These are phyloP conservation scores for Pemphredon lugubris DNA, from an alignment of 2,888 invertebrate species.

Conservation along the genomic window DNA sequence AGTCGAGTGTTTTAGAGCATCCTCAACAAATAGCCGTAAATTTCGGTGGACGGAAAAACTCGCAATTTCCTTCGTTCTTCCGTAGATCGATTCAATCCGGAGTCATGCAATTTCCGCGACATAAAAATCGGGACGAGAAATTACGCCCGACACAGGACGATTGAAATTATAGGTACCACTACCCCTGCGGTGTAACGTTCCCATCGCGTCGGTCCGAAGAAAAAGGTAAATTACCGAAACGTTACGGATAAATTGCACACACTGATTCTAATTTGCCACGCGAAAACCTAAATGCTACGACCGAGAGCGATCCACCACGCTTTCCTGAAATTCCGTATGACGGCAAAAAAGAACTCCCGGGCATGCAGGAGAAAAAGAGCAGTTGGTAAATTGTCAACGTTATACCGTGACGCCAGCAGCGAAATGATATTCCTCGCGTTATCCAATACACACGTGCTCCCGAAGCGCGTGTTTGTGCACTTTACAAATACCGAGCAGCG, in stretches of 20 bases:
- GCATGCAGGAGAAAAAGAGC: background rate
- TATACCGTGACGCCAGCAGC: too few species aligned
- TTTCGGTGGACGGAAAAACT: background rate
- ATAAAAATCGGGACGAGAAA: conserved; percentile 9
- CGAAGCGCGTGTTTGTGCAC: too few species aligned
- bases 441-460: too few species aligned
- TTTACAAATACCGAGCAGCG: too few species aligned
- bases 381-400: background rate
- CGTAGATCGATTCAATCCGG: conserved; percentile 4
- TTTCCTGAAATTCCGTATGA: conserved; percentile 6
- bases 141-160: conserved; percentile 3
- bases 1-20: background rate
- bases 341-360: background rate
- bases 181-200: too few species aligned
- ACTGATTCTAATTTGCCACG: conserved; percentile 9
- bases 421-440: too few species aligned
- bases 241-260: conserved; percentile 19
- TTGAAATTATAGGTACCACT: conserved; percentile 36
- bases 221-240: conserved; percentile 31
- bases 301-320: conserved; percentile 17
- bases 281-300: conserved; percentile 36
- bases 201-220: conserved; percentile 10
- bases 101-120: background rate
- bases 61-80: background rate
- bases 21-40: too few species aligned